phyloP scores from a whole-genome alignment of 2,797 vertebrate genomes.

The Sardinella longiceps region DNA sequence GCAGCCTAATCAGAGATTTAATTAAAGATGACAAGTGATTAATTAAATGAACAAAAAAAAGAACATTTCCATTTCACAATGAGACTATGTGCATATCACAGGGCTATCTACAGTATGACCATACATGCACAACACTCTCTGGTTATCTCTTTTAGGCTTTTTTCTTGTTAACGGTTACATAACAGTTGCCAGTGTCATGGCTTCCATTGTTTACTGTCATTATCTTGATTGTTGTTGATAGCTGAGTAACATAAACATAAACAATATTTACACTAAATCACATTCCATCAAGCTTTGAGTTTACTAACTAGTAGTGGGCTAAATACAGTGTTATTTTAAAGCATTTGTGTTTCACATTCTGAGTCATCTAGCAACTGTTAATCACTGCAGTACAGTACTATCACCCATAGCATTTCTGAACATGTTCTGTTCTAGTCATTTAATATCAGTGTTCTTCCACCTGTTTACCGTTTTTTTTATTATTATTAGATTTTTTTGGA shows the following conservation, averaged over 20 bases:
- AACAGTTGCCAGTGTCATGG: not conserved
- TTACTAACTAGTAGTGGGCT: not conserved
- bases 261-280: not conserved
- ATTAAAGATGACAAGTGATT: not conserved
- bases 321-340: not conserved
- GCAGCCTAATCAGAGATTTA: not conserved
- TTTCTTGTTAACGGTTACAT: no score
- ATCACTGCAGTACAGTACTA: not conserved
- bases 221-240: not conserved
- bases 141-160: not conserved
- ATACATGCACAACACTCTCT: no score
- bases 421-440: not conserved
- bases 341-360: not conserved
- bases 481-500: not conserved
- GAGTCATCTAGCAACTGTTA: not conserved
- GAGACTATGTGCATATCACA: not conserved
- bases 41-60: slow-evolving; percentile 7
- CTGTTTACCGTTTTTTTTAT: not conserved
- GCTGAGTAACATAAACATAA: not conserved
- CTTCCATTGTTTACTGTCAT: not conserved
- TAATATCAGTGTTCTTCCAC: not conserved
- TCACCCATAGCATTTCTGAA: not conserved
- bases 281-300: not conserved
- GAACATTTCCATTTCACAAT: not conserved
- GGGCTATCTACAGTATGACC: not conserved